Conservation (phyloP, 1,140 invertebrate species). For the Drosophila repleta region DNA sequence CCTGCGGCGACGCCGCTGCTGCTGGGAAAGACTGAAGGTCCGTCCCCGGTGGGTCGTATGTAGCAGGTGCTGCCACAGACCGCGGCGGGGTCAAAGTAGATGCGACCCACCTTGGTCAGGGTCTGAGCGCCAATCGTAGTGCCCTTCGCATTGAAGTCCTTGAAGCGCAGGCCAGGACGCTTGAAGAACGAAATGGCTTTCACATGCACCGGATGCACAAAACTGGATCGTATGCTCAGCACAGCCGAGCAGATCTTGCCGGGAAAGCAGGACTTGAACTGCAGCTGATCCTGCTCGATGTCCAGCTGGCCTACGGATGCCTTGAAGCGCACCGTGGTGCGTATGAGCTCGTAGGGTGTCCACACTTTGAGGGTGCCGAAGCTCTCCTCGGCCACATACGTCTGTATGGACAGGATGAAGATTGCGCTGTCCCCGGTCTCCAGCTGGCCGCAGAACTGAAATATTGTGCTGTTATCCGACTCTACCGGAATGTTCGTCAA, state of each 20-base stretch:
- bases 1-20: neutral
- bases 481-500: neutral
- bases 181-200: slow-evolving; percentile 82
- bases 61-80: slow-evolving; percentile 91
- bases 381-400: slow-evolving; percentile 88
- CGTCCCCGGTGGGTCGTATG: slow-evolving; percentile 76
- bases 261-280: slow-evolving; percentile 93
- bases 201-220: slow-evolving; percentile 89
- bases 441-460: slow-evolving; percentile 53
- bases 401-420: slow-evolving; percentile 89
- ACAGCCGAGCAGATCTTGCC: slow-evolving; percentile 90
- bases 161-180: slow-evolving; percentile 63
- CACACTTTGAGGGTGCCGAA: slow-evolving; percentile 89
- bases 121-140: slow-evolving; percentile 81
- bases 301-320: slow-evolving; percentile 86
- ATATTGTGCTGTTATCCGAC: slow-evolving; percentile 36
- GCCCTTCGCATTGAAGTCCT: slow-evolving; percentile 85
- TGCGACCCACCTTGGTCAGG: slow-evolving; percentile 85
- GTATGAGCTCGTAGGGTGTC: slow-evolving; percentile 89
- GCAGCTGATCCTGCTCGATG: slow-evolving; percentile 87
- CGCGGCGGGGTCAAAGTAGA: slow-evolving; percentile 88
- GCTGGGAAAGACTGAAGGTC: slow-evolving; percentile 27
- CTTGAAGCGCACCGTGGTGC: slow-evolving; percentile 87
- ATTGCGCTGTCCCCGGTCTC: slow-evolving; percentile 85
- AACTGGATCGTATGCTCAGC: slow-evolving; percentile 90